Conservation (phyloP, 2,888 invertebrate species). For the Agonum fuliginosum region DNA sequence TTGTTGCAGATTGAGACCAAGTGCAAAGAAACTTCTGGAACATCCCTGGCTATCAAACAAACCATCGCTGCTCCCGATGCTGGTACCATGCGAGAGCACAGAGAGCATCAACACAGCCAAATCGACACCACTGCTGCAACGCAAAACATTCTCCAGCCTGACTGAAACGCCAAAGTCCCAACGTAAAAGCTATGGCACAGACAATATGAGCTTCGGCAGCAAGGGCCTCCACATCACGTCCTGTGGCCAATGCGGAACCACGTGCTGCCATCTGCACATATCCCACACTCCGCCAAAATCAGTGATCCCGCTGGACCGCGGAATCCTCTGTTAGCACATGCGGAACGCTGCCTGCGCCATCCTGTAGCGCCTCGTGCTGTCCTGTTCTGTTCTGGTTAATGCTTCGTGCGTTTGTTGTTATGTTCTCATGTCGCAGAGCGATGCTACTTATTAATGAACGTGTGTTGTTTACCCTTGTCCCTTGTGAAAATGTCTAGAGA, state of each 20-base stretch:
- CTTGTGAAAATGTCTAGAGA: constrained; percentile 19
- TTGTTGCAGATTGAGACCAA: constrained; percentile 87
- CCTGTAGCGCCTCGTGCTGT: neutral
- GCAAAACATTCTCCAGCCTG: constrained; percentile 51
- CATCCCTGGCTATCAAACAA: constrained; percentile 86
- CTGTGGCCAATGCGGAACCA: constrained; percentile 73
- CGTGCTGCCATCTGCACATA: constrained; percentile 70
- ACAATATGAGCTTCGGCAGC: constrained; percentile 67
- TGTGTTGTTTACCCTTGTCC: constrained; percentile 9
- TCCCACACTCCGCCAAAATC: constrained; percentile 71
- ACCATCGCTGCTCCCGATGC: constrained; percentile 67
- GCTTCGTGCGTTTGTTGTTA: constrained; percentile 50
- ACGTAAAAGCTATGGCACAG: constrained; percentile 67
- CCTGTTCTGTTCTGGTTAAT: constrained; percentile 3
- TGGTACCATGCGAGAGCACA: constrained; percentile 64
- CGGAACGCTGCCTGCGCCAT: constrained; percentile 52
- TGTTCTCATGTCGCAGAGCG: constrained; percentile 48
- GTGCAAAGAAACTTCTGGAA: constrained; percentile 90
- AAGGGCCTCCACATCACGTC: constrained; percentile 66
- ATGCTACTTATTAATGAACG: constrained; percentile 43
- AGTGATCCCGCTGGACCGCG: constrained; percentile 72
- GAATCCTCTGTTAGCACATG: constrained; percentile 73
- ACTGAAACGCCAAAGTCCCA: constrained; percentile 67
- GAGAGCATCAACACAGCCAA: constrained; percentile 60
- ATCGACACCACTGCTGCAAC: constrained; percentile 55